These are phyloP conservation scores for Plusia festucae DNA, from an alignment of 2,888 invertebrate species.

Conservation along the genomic window DNA sequence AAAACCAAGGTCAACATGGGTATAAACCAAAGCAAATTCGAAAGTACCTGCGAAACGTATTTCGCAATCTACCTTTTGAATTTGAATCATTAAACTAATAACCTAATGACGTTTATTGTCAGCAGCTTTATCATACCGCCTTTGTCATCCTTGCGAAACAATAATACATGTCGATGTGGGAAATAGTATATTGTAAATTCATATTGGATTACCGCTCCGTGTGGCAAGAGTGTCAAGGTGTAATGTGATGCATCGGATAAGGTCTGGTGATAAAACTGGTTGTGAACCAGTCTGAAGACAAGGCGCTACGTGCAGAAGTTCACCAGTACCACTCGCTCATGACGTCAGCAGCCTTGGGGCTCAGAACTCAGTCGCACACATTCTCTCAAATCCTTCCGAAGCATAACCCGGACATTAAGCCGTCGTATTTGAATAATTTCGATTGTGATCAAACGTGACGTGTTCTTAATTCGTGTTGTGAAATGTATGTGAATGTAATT, in stretches of 20 bases:
- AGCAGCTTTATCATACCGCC: constrained; percentile 15
- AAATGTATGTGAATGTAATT: constrained; percentile 53
- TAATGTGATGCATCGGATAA: constrained; percentile 67
- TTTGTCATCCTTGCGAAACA: constrained; percentile 58
- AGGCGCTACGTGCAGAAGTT: constrained; percentile 36
- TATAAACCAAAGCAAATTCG: neutral
- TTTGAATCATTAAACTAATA: constrained; percentile 1
- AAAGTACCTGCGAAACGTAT: neutral
- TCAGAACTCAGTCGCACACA: constrained; percentile 66
- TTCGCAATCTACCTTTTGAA: neutral
- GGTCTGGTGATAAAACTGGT: constrained; percentile 31
- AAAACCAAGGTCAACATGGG: neutral
- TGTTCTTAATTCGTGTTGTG: constrained; percentile 34
- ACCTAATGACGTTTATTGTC: constrained; percentile 12
- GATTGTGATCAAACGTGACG: constrained; percentile 47
- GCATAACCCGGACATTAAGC: constrained; percentile 55
- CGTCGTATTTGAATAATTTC: constrained; percentile 37
- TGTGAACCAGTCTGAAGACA: constrained; percentile 9
- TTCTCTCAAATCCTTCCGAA: constrained; percentile 74
- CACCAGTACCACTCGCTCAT: constrained; percentile 60
- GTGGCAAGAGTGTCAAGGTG: constrained; percentile 79
- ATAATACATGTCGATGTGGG: constrained; percentile 60
- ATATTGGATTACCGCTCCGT: constrained; percentile 73
- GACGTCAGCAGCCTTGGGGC: constrained; percentile 74
- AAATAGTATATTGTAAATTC: constrained; percentile 72